Evolutionary conservation across 2,888 invertebrate genomes (phyloP).

Genomic region (Synergus umbraculus): DNA sequence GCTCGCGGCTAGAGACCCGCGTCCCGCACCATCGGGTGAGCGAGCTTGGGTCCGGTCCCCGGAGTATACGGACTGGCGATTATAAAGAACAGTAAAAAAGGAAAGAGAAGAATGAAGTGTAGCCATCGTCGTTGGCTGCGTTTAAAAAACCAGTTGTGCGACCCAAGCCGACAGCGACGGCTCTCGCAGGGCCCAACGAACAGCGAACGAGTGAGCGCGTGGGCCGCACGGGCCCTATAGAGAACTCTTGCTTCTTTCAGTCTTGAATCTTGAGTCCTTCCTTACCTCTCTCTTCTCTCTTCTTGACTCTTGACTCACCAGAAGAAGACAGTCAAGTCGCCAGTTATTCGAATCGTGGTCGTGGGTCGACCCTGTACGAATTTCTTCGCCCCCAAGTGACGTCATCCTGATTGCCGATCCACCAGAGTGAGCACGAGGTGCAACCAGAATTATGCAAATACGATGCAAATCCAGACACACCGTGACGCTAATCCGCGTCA

Average conservation of each 20-base stretch:
- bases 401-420: slow-evolving; percentile 59
- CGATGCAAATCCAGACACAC: slow-evolving; percentile 73
- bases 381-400: slow-evolving; percentile 55
- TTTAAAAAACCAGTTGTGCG: slow-evolving; percentile 77
- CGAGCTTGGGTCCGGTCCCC: slow-evolving; percentile 64
- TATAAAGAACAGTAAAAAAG: slow-evolving; percentile 76
- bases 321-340: background rate
- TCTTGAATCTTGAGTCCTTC: slow-evolving; percentile 46
- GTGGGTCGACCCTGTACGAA: slow-evolving; percentile 12
- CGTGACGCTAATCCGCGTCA: slow-evolving; percentile 75
- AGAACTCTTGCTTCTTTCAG: slow-evolving; percentile 47
- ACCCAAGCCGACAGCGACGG: slow-evolving; percentile 70
- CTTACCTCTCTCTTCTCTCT: slow-evolving; percentile 31
- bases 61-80: slow-evolving; percentile 73
- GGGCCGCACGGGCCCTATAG: slow-evolving; percentile 73
- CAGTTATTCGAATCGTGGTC: slow-evolving; percentile 42
- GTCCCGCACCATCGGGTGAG: slow-evolving; percentile 46
- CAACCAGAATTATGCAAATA: slow-evolving; percentile 76
- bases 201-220: slow-evolving; percentile 69
- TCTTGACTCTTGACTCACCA: slow-evolving; percentile 37
- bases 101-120: slow-evolving; percentile 63
- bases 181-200: slow-evolving; percentile 52
- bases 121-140: slow-evolving; percentile 73
- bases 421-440: slow-evolving; percentile 65
- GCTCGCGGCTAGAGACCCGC: slow-evolving; percentile 60